Evolutionary conservation across 2,888 invertebrate genomes (phyloP).

Genomic region (Heliconius ismenius): DNA sequence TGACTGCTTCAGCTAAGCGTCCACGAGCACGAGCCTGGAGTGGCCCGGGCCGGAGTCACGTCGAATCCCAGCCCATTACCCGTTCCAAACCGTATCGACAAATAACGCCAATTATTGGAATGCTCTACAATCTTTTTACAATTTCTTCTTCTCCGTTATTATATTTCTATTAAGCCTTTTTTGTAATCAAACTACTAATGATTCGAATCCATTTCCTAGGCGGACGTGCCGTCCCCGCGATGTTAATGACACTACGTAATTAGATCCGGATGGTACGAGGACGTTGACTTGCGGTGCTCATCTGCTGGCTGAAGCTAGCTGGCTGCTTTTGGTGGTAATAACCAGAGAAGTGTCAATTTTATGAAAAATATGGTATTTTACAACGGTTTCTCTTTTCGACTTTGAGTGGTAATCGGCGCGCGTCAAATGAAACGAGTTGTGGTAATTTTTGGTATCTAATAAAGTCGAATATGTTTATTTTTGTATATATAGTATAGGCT

Average conservation of each 20-base stretch:
- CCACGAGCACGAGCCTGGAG: constrained; percentile 51
- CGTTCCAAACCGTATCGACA: constrained; percentile 81
- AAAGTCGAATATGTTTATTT: background rate
- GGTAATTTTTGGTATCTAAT: background rate
- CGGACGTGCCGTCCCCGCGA: constrained; percentile 79
- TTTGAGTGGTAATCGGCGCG: constrained; percentile 28
- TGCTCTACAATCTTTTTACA: constrained; percentile 82
- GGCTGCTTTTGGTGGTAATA: constrained; percentile 65
- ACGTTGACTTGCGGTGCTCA: constrained; percentile 75
- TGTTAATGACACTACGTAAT: constrained; percentile 81
- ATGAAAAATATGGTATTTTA: constrained; percentile 78
- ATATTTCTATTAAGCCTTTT: constrained; percentile 83
- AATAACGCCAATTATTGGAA: constrained; percentile 82
- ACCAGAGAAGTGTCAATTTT: constrained; percentile 73
- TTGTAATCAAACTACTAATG: constrained; percentile 83
- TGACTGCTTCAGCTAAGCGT: constrained; percentile 64
- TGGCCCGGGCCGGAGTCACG: constrained; percentile 66
- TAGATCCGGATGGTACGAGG: constrained; percentile 81
- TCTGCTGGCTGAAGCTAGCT: constrained; percentile 36
- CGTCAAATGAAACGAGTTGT: constrained; percentile 11
- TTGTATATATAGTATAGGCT: background rate
- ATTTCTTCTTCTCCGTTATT: constrained; percentile 81
- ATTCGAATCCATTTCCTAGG: constrained; percentile 82
- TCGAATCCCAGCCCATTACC: constrained; percentile 78
- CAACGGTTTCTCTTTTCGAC: constrained; percentile 55